Percentiles rank a stretch among this genome's conserved stretches.
Evolutionary conservation across 2,888 invertebrate species (phyloP).

Genomic region (Alloplasta piceator): DNA sequence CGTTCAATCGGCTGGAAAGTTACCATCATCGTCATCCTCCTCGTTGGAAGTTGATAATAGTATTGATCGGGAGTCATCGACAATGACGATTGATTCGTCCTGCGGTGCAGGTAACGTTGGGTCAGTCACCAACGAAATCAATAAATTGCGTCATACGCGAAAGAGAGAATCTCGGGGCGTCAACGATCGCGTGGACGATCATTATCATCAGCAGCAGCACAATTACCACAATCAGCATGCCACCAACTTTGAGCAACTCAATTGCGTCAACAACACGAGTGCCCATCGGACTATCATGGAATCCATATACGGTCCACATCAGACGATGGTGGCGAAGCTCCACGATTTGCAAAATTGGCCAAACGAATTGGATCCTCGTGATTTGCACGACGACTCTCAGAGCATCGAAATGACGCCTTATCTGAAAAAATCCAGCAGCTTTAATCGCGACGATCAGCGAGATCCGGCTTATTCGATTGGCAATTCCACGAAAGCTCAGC

Average conservation of each 20-base stretch:
- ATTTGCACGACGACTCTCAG: slow-evolving; percentile 65
- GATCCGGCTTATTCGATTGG: slow-evolving; percentile 24
- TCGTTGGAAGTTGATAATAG: too few relatives aligned
- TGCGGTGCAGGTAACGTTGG: slow-evolving; percentile 3
- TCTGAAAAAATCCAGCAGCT: slow-evolving; percentile 65
- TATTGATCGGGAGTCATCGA: slow-evolving; percentile 20
- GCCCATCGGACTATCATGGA: slow-evolving; percentile 74
- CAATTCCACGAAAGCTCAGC: slow-evolving; percentile 69
- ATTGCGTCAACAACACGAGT: slow-evolving; percentile 67
- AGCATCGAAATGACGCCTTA: slow-evolving; percentile 77
- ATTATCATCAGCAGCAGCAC: too few relatives aligned
- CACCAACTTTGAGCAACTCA: slow-evolving; percentile 66
- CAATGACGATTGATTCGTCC: slow-evolving; percentile 9
- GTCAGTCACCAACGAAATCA: slow-evolving; percentile 33
- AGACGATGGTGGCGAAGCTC: slow-evolving; percentile 70
- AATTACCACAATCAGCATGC: slow-evolving; percentile 4
- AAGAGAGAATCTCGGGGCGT: slow-evolving; percentile 72
- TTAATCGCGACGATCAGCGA: slow-evolving; percentile 65
- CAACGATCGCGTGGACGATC: too few relatives aligned
- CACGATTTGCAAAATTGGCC: slow-evolving; percentile 71
- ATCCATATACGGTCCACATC: slow-evolving; percentile 74
- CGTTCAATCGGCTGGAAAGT: slow-evolving; percentile 10
- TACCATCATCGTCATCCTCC: neutral
- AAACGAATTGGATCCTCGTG: slow-evolving; percentile 63
- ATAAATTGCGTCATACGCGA: slow-evolving; percentile 63